These are phyloP conservation scores for Cossypha dichroa DNA, from an alignment of 2,797 vertebrate genomes.

Conservation along the genomic window DNA sequence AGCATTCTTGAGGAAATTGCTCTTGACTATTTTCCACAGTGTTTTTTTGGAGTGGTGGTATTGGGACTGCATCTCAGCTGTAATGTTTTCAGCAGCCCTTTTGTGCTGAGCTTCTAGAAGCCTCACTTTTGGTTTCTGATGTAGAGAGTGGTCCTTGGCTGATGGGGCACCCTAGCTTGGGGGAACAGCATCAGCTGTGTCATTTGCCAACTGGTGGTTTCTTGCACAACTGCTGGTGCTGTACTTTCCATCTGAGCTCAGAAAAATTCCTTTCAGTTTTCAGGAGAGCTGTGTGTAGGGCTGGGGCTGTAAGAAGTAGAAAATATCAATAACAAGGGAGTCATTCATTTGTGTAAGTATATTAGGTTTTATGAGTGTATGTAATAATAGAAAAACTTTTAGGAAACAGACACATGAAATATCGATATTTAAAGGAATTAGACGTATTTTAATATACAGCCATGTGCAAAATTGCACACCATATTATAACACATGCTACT, in stretches of 20 bases:
- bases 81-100: not conserved
- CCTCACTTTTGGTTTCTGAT: not conserved
- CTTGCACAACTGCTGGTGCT: not conserved
- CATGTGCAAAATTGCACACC: not conserved
- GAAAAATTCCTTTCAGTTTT: not conserved
- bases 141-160: not conserved
- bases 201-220: not conserved
- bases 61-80: not conserved
- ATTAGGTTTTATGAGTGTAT: not conserved
- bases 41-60: not conserved
- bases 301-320: not conserved
- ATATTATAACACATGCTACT: not conserved
- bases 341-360: not conserved
- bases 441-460: not conserved
- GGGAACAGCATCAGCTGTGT: rapidly evolving
- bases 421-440: not conserved
- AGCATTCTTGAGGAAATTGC: not conserved
- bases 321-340: not conserved
- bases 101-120: not conserved
- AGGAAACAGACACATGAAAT: not conserved
- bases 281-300: not conserved
- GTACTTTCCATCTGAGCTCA: not conserved
- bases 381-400: not conserved
- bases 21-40: not conserved
- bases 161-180: not conserved